These are phyloP conservation scores for Habropoda laboriosa DNA, from an alignment of 1,140 invertebrate genomes.

Conservation along the genomic window DNA sequence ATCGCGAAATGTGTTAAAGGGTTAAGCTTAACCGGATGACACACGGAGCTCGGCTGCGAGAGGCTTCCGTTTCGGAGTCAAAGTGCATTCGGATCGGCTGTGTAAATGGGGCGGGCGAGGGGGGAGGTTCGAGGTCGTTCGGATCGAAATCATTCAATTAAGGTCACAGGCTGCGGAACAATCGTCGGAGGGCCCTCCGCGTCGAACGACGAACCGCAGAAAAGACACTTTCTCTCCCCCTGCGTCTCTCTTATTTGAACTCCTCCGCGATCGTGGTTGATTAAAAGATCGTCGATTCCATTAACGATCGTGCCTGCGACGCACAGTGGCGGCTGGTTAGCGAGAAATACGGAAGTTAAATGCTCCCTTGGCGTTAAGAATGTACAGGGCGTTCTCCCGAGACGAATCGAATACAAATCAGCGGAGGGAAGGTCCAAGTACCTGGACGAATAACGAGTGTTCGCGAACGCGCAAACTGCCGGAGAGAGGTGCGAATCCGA, in stretches of 20 bases:
- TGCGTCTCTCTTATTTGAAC: neutral
- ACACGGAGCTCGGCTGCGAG: constrained; percentile 16
- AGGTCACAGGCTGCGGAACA: constrained; percentile 71
- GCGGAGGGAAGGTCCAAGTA: constrained; percentile 24
- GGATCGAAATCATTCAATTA: constrained; percentile 77
- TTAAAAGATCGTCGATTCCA: neutral
- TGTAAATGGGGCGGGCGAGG: constrained; percentile 57
- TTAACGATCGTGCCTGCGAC: constrained; percentile 1
- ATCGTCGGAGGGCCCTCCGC: neutral
- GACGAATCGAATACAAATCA: constrained; percentile 48
- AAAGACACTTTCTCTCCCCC: constrained; percentile 34
- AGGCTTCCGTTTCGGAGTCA: constrained; percentile 53
- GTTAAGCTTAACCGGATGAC: constrained; percentile 24
- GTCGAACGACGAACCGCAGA: constrained; percentile 40
- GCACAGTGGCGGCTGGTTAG: neutral
- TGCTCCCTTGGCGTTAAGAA: constrained; percentile 35
- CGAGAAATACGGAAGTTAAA: constrained; percentile 36
- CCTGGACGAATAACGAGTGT: constrained; percentile 16
- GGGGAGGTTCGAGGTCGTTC: constrained; percentile 70
- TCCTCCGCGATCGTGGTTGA: neutral
- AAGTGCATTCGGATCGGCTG: constrained; percentile 50
- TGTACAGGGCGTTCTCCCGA: constrained; percentile 36
- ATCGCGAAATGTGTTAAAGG: too few species aligned
- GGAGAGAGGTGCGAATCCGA: neutral
- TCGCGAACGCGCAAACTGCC: neutral